Percentiles rank a stretch among this genome's conserved stretches.
phyloP scores from a whole-genome alignment of 2,113 vertebrate genomes.

The Redunca redunca region DNA sequence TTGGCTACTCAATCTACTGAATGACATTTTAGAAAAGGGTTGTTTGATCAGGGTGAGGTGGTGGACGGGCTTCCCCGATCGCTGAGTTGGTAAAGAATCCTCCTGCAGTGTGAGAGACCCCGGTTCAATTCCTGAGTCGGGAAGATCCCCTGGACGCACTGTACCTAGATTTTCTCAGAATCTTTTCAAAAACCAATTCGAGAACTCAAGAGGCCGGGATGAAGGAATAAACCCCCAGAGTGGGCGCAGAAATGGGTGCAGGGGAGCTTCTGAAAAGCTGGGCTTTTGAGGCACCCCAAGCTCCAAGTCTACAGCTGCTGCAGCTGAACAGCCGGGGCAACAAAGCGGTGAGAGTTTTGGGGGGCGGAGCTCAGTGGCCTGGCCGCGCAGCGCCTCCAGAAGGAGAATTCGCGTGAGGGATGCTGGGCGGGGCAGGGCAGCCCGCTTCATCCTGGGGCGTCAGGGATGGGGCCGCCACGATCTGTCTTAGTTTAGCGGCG shows the following conservation, averaged over 20 bases:
- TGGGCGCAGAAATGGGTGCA: rapidly evolving
- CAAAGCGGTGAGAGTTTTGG: rapidly evolving
- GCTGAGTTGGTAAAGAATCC: not conserved
- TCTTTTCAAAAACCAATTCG: not conserved
- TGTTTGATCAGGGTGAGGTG: not conserved
- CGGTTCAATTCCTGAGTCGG: not conserved
- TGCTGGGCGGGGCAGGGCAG: not conserved
- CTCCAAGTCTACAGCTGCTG: rapidly evolving
- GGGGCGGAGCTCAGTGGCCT: not conserved
- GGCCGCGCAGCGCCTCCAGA: rapidly evolving
- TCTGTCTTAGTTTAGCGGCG: rapidly evolving
- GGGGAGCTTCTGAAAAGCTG: not conserved
- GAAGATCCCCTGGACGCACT: not conserved
- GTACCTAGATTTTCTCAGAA: not conserved
- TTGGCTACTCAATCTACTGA: not conserved
- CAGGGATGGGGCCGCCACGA: rapidly evolving
- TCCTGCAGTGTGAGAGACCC: not conserved
- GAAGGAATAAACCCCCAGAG: rapidly evolving
- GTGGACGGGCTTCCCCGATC: not conserved
- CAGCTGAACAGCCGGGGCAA: not conserved
- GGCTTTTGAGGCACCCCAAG: too few species aligned
- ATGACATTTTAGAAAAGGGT: not conserved
- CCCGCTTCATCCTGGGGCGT: rapidly evolving
- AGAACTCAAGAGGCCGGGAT: rapidly evolving
- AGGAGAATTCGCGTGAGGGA: rapidly evolving